phyloP scores from a whole-genome alignment of 2,797 vertebrate species.

The Arvicola amphibius region DNA sequence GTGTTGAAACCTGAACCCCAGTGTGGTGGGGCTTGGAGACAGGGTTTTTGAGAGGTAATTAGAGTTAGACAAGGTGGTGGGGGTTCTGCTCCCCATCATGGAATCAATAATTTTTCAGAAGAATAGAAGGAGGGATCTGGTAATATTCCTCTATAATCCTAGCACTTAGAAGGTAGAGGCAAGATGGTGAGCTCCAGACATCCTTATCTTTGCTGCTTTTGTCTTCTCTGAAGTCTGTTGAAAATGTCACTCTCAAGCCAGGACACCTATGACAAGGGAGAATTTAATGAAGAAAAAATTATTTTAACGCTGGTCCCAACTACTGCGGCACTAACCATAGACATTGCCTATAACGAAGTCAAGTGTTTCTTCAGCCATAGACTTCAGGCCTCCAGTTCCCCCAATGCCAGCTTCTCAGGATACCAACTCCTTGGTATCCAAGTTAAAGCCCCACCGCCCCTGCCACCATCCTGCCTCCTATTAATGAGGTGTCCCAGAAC shows the following conservation, averaged over 20 bases:
- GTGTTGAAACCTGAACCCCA: background rate
- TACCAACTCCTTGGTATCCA: rapidly evolving
- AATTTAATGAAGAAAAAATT: conserved; percentile 58
- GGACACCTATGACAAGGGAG: background rate
- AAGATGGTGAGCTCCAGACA: background rate
- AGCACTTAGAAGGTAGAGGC: background rate
- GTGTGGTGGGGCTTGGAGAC: background rate
- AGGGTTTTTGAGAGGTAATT: background rate
- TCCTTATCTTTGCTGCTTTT: rapidly evolving
- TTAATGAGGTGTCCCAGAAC: conserved; percentile 50
- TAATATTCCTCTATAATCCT: background rate
- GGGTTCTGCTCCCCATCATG: background rate
- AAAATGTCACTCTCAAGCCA: conserved; percentile 52
- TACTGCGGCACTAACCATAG: background rate
- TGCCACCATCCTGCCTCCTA: conserved; percentile 64
- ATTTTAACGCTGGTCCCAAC: conserved; percentile 73
- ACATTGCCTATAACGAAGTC: background rate
- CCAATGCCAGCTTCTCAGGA: background rate
- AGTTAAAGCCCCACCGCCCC: background rate
- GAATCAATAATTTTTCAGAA: background rate
- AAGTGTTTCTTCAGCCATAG: background rate
- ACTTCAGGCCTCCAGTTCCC: background rate
- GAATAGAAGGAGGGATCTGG: background rate
- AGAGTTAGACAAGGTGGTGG: background rate
- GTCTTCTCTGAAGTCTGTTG: background rate